A percentile compares a stretch with the other conserved stretches of the same genome.
Conservation (phyloP, 2,888 invertebrate genomes). For the Alitta virens region DNA sequence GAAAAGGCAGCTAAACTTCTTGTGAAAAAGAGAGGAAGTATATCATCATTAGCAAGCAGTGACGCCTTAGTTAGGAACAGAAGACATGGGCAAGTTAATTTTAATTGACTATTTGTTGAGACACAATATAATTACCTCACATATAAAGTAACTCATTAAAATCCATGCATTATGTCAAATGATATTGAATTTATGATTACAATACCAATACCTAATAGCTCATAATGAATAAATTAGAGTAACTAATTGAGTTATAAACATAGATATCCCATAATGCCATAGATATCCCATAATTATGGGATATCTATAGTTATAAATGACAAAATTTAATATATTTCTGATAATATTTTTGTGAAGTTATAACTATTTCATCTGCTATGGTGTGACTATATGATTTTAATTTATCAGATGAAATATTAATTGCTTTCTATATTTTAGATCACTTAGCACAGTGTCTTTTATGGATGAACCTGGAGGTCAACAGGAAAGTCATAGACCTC, state of each 20-base stretch:
- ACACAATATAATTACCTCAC: not conserved
- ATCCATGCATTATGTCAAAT: too few relatives aligned
- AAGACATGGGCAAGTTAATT: slow-evolving; percentile 21
- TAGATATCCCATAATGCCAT: not conserved
- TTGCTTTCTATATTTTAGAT: slow-evolving; percentile 30
- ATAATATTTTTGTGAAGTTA: too few relatives aligned
- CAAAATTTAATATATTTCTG: too few relatives aligned
- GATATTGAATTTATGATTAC: too few relatives aligned
- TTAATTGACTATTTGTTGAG: not conserved
- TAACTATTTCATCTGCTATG: too few relatives aligned
- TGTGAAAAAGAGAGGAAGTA: slow-evolving; percentile 47
- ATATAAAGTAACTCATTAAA: not conserved
- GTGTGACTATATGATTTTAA: too few relatives aligned
- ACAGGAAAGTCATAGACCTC: slow-evolving; percentile 36
- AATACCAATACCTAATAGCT: too few relatives aligned
- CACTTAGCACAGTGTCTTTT: slow-evolving; percentile 53
- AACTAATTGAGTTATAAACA: not conserved
- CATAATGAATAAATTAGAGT: not conserved
- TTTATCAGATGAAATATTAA: too few relatives aligned
- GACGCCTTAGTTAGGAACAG: slow-evolving; percentile 16
- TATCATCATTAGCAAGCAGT: slow-evolving; percentile 46
- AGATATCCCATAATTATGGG: too few relatives aligned
- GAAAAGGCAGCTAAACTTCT: slow-evolving; percentile 51
- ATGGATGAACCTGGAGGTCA: slow-evolving; percentile 50
- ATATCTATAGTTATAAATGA: too few relatives aligned